Percentiles rank a stretch among this genome's conserved stretches.
Evolutionary conservation across 2,888 invertebrate species (phyloP).

Genomic region (Limenitis arthemis): DNA sequence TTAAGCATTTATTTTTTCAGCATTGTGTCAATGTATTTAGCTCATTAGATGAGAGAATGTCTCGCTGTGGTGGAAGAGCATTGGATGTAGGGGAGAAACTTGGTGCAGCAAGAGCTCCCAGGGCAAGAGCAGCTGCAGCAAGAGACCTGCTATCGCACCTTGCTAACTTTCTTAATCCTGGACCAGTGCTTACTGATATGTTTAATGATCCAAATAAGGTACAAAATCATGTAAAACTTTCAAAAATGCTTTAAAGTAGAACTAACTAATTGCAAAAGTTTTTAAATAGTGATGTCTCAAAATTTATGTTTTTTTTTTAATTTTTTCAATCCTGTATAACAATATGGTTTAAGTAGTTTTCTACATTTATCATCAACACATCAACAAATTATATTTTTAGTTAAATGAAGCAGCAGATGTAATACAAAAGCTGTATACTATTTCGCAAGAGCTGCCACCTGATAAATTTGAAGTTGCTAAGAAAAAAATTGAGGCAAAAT

Average conservation of each 20-base stretch:
- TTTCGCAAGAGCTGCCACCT: conserved; percentile 94
- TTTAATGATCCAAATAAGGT: conserved; percentile 90
- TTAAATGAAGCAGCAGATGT: conserved; percentile 96
- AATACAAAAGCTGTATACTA: conserved; percentile 95
- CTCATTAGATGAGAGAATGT: conserved; percentile 95
- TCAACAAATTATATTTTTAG: conserved; percentile 54
- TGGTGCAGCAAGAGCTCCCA: conserved; percentile 95
- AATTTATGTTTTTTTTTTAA: no score
- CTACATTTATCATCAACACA: not conserved
- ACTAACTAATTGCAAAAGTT: no score
- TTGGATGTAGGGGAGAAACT: conserved; percentile 98
- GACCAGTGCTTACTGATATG: conserved; percentile 86
- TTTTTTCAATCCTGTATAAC: not conserved
- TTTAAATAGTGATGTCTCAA: no score
- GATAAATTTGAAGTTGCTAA: conserved; percentile 90
- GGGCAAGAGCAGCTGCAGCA: conserved; percentile 95
- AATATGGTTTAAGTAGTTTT: not conserved
- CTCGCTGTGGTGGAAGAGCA: conserved; percentile 97
- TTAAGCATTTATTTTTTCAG: conserved; percentile 47
- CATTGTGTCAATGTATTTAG: conserved; percentile 90
- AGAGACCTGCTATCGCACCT: conserved; percentile 93
- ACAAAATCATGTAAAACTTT: conserved; percentile 7
- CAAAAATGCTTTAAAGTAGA: no score
- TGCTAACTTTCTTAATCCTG: conserved; percentile 90
- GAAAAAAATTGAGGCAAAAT: conserved; percentile 88